Conservation (phyloP, 2,888 invertebrate species). For the Phytoseiulus persimilis region DNA sequence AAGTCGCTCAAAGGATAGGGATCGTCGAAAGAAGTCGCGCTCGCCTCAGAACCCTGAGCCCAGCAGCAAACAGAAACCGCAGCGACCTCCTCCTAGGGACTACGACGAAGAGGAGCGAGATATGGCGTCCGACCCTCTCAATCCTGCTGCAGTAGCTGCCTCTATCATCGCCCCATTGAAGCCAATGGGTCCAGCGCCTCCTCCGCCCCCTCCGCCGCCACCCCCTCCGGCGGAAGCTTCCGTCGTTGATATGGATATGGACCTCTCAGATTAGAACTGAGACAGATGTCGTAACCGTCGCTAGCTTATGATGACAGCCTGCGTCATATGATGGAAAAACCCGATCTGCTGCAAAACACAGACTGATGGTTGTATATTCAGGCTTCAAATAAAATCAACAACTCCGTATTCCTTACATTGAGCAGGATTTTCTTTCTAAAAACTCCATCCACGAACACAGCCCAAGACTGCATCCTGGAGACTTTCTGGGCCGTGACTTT, state of each 20-base stretch:
- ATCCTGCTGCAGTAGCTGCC: conserved; percentile 12
- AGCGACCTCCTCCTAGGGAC: conserved; percentile 12
- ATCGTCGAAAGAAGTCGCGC: neutral
- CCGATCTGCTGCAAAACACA: no score
- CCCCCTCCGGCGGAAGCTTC: neutral
- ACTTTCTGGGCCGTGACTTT: no score
- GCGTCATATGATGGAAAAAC: no score
- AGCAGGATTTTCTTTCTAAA: no score
- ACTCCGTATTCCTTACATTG: no score
- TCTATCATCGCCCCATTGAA: neutral
- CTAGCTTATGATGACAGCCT: no score
- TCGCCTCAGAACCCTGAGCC: neutral
- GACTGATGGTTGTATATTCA: no score
- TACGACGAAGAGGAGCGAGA: conserved; percentile 26
- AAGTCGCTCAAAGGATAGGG: conserved; percentile 8
- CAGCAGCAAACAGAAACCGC: neutral
- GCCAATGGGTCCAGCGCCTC: neutral
- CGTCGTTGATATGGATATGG: neutral
- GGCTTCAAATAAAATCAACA: no score
- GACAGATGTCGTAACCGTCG: neutral
- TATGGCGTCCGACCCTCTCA: neutral
- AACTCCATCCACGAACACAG: no score
- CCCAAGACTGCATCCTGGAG: no score
- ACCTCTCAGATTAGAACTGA: neutral
- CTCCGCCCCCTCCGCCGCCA: conserved; percentile 19